Percentiles rank a stretch among this genome's conserved stretches.
These are phyloP conservation scores for Lepisosteus oculatus DNA, from an alignment of 2,113 vertebrate species.

Conservation along the genomic window DNA sequence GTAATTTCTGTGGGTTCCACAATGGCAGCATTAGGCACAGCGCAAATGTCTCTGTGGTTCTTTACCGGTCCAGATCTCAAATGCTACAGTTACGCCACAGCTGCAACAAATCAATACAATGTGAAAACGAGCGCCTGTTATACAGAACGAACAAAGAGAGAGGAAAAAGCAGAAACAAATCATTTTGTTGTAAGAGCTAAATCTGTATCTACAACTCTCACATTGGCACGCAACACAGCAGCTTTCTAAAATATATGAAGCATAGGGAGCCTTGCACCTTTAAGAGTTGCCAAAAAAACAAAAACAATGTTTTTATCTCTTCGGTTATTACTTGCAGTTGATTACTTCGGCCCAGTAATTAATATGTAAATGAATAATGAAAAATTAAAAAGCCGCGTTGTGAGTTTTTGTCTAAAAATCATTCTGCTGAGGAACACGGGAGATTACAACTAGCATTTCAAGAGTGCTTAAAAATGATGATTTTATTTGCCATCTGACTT, in stretches of 20 bases:
- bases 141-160: too few species aligned
- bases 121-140: too few species aligned
- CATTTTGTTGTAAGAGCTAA: too few species aligned
- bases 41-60: too few species aligned
- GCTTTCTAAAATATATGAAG: not conserved
- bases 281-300: slow-evolving; percentile 23
- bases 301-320: slow-evolving; percentile 1
- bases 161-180: too few species aligned
- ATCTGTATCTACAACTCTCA: not conserved
- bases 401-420: not conserved
- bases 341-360: slow-evolving; percentile 30
- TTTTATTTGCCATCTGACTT: slow-evolving; percentile 40
- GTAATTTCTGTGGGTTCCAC: too few species aligned
- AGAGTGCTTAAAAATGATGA: slow-evolving; percentile 38
- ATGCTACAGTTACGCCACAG: too few species aligned
- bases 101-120: too few species aligned
- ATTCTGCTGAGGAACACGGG: slow-evolving; percentile 2
- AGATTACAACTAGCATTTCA: slow-evolving; percentile 22
- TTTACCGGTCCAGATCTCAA: too few species aligned
- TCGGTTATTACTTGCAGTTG: slow-evolving; percentile 16
- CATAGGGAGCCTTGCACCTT: slow-evolving; percentile 12
- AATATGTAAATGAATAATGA: slow-evolving; percentile 38
- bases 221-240: not conserved
- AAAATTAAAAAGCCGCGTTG: slow-evolving; percentile 14
- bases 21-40: too few species aligned